Conservation (phyloP, 2,113 vertebrate genomes). For the Corythaeola cristata region DNA sequence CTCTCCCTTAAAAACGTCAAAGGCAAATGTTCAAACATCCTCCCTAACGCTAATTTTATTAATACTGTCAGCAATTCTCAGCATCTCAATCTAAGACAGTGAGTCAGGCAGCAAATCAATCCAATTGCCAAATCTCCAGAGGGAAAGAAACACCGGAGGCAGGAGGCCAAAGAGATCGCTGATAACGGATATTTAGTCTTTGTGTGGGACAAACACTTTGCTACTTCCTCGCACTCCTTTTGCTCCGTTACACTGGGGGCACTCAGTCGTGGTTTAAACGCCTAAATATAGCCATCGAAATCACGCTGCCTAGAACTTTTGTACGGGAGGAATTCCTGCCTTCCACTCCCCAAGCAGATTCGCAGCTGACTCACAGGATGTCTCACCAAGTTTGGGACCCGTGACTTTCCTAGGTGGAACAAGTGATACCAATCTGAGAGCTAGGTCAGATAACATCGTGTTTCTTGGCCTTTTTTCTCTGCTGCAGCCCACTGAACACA, state of each 20-base stretch:
- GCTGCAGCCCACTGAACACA: neutral
- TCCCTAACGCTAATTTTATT: slow-evolving; percentile 54
- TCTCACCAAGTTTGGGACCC: neutral
- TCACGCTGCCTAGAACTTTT: neutral
- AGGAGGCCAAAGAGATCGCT: slow-evolving; percentile 35
- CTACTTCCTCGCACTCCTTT: slow-evolving; percentile 56
- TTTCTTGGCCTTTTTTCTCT: neutral
- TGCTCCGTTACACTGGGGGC: neutral
- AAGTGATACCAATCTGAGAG: neutral
- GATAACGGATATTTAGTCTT: slow-evolving; percentile 59
- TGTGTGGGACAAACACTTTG: slow-evolving; percentile 50
- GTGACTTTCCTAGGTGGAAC: neutral
- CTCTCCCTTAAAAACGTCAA: slow-evolving; percentile 42
- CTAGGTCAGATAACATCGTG: accelerated
- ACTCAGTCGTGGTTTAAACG: neutral
- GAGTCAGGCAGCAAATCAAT: slow-evolving; percentile 65
- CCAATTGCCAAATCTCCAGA: slow-evolving; percentile 28
- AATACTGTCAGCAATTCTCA: slow-evolving; percentile 58
- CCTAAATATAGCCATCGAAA: slow-evolving; percentile 18
- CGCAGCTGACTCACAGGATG: neutral
- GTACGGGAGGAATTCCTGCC: neutral
- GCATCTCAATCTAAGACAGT: slow-evolving; percentile 50
- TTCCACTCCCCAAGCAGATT: neutral
- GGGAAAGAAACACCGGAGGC: slow-evolving; percentile 55
- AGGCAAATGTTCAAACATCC: slow-evolving; percentile 40